Evolutionary conservation across 2,797 vertebrate genomes (phyloP).

Genomic region (Eupleurogrammus muticus): DNA sequence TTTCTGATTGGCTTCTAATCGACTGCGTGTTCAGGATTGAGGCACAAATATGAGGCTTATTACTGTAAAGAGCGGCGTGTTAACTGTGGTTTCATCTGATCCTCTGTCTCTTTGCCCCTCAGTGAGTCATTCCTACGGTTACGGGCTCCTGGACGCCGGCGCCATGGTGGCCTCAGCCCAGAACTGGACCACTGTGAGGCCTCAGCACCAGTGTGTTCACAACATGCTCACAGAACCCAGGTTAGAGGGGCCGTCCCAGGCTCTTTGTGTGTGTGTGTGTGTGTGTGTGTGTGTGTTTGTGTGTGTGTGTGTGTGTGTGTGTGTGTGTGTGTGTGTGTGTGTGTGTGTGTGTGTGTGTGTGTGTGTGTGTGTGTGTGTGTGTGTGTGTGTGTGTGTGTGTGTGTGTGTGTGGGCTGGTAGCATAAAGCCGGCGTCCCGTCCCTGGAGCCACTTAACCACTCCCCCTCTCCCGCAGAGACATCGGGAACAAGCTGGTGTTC

Average conservation of each 20-base stretch:
- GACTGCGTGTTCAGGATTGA: not conserved
- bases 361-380: constrained; percentile 11
- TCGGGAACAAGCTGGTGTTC: constrained; percentile 91
- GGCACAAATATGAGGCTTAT: constrained; percentile 1
- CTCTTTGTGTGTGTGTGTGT: constrained; percentile 11
- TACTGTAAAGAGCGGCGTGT: not conserved
- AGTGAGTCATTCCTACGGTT: constrained; percentile 98
- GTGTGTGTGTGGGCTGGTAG: constrained; percentile 33
- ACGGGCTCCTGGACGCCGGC: constrained; percentile 93
- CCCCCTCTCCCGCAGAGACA: constrained; percentile 84
- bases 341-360: constrained; percentile 12
- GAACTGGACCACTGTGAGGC: constrained; percentile 93
- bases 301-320: constrained; percentile 14
- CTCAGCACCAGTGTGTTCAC: constrained; percentile 92
- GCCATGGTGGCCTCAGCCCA: constrained; percentile 93
- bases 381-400: constrained; percentile 14
- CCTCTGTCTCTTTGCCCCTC: not conserved
- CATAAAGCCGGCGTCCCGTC: constrained; percentile 43
- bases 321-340: constrained; percentile 14
- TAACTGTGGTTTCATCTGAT: constrained; percentile 8
- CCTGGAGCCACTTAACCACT: constrained; percentile 61
- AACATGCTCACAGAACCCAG: constrained; percentile 91
- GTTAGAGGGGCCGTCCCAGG: constrained; percentile 70
- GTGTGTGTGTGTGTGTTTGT: constrained; percentile 5
- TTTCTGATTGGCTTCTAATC: not conserved